Evolutionary conservation across 1,140 invertebrate species (phyloP).

Genomic region (Helicorthomorpha holstii): DNA sequence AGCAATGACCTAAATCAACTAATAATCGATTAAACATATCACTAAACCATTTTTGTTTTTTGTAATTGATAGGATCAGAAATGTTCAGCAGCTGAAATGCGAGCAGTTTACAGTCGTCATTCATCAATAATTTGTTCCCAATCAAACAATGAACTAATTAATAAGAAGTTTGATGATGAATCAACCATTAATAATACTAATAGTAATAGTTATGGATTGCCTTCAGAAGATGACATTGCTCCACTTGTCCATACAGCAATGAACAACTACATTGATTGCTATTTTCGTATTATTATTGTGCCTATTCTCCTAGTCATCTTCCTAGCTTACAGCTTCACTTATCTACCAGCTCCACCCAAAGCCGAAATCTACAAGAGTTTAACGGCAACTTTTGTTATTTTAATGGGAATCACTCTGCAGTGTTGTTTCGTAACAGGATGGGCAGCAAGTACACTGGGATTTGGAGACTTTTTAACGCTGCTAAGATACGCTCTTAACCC

Average conservation of each 20-base stretch:
- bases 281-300: neutral
- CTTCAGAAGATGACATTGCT: neutral
- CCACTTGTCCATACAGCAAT: neutral
- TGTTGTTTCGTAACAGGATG: neutral
- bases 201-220: neutral
- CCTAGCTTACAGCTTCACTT: neutral
- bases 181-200: no score
- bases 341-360: neutral
- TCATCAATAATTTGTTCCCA: no score
- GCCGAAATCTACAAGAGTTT: neutral
- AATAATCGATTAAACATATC: no score
- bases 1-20: no score
- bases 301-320: neutral
- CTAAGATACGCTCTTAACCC: no score
- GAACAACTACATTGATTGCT: neutral
- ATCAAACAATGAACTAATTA: no score
- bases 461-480: neutral
- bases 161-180: no score
- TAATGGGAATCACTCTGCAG: neutral
- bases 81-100: no score
- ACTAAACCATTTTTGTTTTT: no score
- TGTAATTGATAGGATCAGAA: no score
- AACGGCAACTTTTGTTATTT: neutral
- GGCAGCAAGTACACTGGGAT: neutral
- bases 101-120: no score